Percentiles rank a stretch among this genome's conserved stretches.
These are phyloP conservation scores for Bellardia pandia DNA, from an alignment of 2,888 invertebrate species.

Conservation along the genomic window DNA sequence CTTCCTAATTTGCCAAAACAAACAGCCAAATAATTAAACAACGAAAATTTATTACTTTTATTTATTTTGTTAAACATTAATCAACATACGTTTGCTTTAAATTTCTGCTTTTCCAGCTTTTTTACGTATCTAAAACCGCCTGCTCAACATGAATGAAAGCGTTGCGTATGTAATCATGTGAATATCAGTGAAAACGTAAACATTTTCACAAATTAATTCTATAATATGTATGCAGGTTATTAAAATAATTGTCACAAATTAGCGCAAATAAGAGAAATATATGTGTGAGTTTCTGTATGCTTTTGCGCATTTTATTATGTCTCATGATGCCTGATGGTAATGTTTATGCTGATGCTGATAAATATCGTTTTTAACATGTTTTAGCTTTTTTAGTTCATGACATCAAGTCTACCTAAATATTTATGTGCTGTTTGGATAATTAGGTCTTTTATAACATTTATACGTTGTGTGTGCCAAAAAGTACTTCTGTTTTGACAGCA, in stretches of 20 bases:
- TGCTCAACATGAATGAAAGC: too few species aligned
- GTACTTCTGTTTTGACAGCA: not conserved
- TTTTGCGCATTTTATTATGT: not conserved
- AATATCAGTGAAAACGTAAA: too few species aligned
- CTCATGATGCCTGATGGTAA: not conserved
- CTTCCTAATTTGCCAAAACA: not conserved
- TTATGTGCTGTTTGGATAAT: slow-evolving; percentile 1
- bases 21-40: not conserved
- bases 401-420: not conserved
- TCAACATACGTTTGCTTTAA: not conserved
- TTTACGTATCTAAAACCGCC: too few species aligned
- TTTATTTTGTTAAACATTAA: not conserved
- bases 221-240: not conserved
- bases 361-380: not conserved
- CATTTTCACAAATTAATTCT: too few species aligned
- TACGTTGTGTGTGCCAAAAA: not conserved
- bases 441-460: slow-evolving; percentile 2
- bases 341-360: not conserved
- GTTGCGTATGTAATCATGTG: too few species aligned
- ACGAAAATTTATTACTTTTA: not conserved
- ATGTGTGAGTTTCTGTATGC: not conserved
- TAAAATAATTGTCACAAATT: slow-evolving; percentile 22
- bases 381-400: not conserved
- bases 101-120: not conserved
- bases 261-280: not conserved